Percentiles rank a stretch among this genome's conserved stretches.
Evolutionary conservation across 2,797 vertebrate genomes (phyloP).

Genomic region (Cossypha polioptera): DNA sequence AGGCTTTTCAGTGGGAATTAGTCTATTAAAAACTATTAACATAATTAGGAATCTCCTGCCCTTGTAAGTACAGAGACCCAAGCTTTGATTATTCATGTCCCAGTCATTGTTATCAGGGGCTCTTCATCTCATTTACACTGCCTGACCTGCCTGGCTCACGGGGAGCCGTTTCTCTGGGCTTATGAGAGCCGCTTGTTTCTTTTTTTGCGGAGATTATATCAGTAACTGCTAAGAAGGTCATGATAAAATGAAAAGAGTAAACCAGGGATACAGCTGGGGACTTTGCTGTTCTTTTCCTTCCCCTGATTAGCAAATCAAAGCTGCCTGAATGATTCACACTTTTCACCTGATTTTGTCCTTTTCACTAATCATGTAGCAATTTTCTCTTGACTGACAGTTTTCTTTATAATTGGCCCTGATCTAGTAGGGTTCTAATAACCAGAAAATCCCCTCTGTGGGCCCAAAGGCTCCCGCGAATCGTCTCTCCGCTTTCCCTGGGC

Average conservation of each 20-base stretch:
- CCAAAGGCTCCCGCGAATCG: constrained; percentile 92
- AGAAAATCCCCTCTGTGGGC: constrained; percentile 99
- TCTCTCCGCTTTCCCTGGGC: constrained; percentile 84
- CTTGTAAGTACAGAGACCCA: constrained; percentile 82
- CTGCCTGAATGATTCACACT: constrained; percentile 98
- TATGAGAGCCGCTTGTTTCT: constrained; percentile 78
- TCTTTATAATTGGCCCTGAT: constrained; percentile 99
- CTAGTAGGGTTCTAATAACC: constrained; percentile 99
- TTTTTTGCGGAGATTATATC: constrained; percentile 87
- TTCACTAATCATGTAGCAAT: constrained; percentile 98
- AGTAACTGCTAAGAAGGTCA: constrained; percentile 97
- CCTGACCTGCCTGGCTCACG: constrained; percentile 83
- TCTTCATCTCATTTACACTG: constrained; percentile 85
- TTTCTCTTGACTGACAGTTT: constrained; percentile 99
- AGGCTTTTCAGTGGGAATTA: constrained; percentile 83
- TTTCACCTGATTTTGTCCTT: constrained; percentile 99
- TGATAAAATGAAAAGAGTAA: constrained; percentile 93
- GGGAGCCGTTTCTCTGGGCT: constrained; percentile 79
- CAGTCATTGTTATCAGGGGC: constrained; percentile 83
- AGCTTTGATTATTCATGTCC: constrained; percentile 89
- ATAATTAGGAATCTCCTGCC: constrained; percentile 93
- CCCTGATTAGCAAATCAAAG: constrained; percentile 99
- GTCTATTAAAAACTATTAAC: constrained; percentile 95
- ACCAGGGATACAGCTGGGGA: constrained; percentile 96
- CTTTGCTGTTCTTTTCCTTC: constrained; percentile 86